Conservation (phyloP, 2,888 invertebrate species). For the Agrochola lychnidis region DNA sequence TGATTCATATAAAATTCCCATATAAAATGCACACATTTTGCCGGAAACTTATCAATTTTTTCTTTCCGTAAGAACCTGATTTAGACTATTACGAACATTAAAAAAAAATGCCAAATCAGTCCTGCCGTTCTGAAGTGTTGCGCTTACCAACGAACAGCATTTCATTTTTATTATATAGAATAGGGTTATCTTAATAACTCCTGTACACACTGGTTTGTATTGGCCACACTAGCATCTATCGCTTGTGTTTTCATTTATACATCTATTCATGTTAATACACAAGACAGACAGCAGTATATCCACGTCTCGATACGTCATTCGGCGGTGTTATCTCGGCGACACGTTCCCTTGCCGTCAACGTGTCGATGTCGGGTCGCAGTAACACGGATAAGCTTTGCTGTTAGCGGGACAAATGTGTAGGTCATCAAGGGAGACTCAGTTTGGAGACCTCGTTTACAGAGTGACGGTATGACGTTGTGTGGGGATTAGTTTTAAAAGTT, state of each 20-base stretch:
- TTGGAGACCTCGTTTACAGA: slow-evolving; percentile 10
- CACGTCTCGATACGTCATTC: slow-evolving; percentile 54
- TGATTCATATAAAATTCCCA: not conserved
- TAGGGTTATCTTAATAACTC: not conserved
- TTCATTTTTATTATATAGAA: too few species aligned
- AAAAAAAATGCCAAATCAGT: too few species aligned
- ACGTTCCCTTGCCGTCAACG: slow-evolving; percentile 37
- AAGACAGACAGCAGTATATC: slow-evolving; percentile 28
- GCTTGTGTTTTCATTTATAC: not conserved
- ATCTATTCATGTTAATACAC: not conserved
- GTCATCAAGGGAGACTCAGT: slow-evolving; percentile 18
- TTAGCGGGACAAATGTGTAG: slow-evolving; percentile 44
- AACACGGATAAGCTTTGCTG: slow-evolving; percentile 39
- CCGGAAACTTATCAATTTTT: too few species aligned
- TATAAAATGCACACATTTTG: too few species aligned
- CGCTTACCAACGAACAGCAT: too few species aligned
- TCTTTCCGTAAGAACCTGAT: too few species aligned
- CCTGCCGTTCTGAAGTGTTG: too few species aligned
- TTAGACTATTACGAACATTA: too few species aligned
- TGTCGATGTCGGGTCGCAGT: slow-evolving; percentile 42
- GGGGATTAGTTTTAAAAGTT: slow-evolving; percentile 13
- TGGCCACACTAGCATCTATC: not conserved
- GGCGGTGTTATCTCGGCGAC: slow-evolving; percentile 40
- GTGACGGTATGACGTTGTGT: not conserved
- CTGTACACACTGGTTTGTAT: too few species aligned